Evolutionary conservation across 1,140 invertebrate genomes (phyloP).

Genomic region (Drosophila virilis): DNA sequence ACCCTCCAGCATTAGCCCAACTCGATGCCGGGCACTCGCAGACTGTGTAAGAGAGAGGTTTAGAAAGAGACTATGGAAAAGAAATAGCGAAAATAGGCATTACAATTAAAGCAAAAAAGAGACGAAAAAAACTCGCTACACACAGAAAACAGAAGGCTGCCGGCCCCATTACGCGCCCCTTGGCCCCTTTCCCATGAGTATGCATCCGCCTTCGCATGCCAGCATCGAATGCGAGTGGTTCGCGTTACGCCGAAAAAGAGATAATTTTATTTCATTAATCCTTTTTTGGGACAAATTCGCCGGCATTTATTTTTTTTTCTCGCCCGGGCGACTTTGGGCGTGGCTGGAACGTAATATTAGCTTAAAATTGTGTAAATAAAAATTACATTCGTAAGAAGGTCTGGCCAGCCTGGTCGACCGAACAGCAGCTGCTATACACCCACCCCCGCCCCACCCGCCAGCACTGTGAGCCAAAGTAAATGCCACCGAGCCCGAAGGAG

Average conservation of each 20-base stretch:
- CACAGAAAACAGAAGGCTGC: slow-evolving; percentile 39
- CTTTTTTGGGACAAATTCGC: slow-evolving; percentile 81
- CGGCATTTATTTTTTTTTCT: slow-evolving; percentile 37
- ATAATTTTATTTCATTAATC: slow-evolving; percentile 83
- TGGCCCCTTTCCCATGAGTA: not conserved
- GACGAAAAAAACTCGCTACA: slow-evolving; percentile 27
- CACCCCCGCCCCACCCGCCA: not conserved
- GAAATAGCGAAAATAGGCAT: slow-evolving; percentile 58
- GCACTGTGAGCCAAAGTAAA: not conserved
- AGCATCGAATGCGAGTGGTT: slow-evolving; percentile 30
- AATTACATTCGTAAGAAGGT: slow-evolving; percentile 83
- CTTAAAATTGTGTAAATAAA: slow-evolving; percentile 83
- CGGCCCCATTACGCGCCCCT: not conserved
- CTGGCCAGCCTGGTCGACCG: slow-evolving; percentile 30
- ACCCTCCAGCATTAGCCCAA: not conserved
- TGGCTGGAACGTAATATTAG: slow-evolving; percentile 80
- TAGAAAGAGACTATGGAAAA: slow-evolving; percentile 6
- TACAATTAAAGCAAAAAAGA: slow-evolving; percentile 63
- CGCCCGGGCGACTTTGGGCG: slow-evolving; percentile 58
- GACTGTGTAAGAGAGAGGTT: slow-evolving; percentile 11
- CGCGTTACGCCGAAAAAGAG: slow-evolving; percentile 79
- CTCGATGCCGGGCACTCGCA: slow-evolving; percentile 15
- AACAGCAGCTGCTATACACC: slow-evolving; percentile 57
- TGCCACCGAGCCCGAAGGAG: not conserved
- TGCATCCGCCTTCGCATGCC: slow-evolving; percentile 5